Conservation (phyloP, 23 tunicate genomes). For the Ciona savignyi region DNA sequence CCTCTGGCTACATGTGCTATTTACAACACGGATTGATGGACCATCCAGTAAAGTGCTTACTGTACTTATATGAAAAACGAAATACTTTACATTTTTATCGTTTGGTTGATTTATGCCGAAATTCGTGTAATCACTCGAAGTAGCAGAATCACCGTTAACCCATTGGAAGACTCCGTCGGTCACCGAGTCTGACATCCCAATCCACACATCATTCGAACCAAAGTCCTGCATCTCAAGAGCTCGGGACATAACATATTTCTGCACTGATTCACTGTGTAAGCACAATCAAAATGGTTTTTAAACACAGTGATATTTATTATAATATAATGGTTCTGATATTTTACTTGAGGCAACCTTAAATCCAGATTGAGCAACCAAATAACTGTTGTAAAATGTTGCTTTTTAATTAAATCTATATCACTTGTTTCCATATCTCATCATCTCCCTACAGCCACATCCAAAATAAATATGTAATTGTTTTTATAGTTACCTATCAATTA, state of each 20-base stretch:
- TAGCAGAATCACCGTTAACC: slow-evolving; percentile 46
- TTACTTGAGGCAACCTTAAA: too few species aligned
- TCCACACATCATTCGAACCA: slow-evolving; percentile 72
- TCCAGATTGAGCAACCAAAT: too few species aligned
- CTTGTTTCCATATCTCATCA: too few species aligned
- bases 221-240: slow-evolving; percentile 61
- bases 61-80: too few species aligned
- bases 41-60: too few species aligned
- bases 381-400: too few species aligned
- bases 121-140: slow-evolving; percentile 25
- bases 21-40: too few species aligned
- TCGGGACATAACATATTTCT: slow-evolving; percentile 41
- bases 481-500: slow-evolving; percentile 47
- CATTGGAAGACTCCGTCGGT: slow-evolving; percentile 84
- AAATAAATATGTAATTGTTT: too few species aligned
- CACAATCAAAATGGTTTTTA: background rate
- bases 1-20: too few species aligned
- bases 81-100: slow-evolving; percentile 32
- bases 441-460: too few species aligned
- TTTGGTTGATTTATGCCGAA: slow-evolving; percentile 76
- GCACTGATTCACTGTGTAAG: slow-evolving; percentile 17
- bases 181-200: slow-evolving; percentile 87
- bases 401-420: too few species aligned
- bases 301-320: background rate
- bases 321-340: too few species aligned